Conservation (phyloP, 2,888 invertebrate genomes). For the Lymantria dispar region DNA sequence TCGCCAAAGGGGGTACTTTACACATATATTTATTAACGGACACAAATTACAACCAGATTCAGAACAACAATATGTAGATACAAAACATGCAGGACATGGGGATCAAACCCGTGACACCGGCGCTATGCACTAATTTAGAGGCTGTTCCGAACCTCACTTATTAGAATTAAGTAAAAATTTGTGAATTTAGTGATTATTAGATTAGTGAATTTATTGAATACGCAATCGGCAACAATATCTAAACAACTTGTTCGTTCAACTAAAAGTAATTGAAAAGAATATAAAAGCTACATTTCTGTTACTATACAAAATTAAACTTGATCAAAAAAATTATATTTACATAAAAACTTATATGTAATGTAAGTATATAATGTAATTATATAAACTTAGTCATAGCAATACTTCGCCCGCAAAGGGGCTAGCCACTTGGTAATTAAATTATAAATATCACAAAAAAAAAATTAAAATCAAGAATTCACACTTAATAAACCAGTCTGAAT, state of each 20-base stretch:
- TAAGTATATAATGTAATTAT: too few relatives aligned
- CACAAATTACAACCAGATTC: too few relatives aligned
- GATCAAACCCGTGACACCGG: too few relatives aligned
- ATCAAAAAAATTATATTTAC: constrained; percentile 38
- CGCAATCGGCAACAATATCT: constrained; percentile 10
- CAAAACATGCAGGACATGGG: too few relatives aligned
- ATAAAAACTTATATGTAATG: constrained; percentile 30
- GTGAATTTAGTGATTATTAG: too few relatives aligned
- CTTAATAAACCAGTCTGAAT: constrained; percentile 18
- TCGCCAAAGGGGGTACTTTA: too few relatives aligned
- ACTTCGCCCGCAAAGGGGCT: constrained; percentile 10
- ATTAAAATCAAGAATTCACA: constrained; percentile 3
- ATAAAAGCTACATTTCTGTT: constrained; percentile 27
- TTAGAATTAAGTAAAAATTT: too few relatives aligned
- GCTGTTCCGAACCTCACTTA: too few relatives aligned
- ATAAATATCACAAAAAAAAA: constrained; percentile 41
- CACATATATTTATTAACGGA: too few relatives aligned
- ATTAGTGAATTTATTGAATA: too few relatives aligned
- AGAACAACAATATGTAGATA: too few relatives aligned
- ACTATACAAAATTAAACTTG: constrained; percentile 44
- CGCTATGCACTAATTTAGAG: too few relatives aligned
- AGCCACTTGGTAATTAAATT: constrained; percentile 36
- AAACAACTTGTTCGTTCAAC: constrained; percentile 32
- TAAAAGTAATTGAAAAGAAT: constrained; percentile 41
- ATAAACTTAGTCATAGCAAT: constrained; percentile 22